Percentiles rank a stretch among this genome's conserved stretches.
These are phyloP conservation scores for Pangasianodon hypophthalmus DNA, from an alignment of 2,113 vertebrate genomes.

Conservation along the genomic window DNA sequence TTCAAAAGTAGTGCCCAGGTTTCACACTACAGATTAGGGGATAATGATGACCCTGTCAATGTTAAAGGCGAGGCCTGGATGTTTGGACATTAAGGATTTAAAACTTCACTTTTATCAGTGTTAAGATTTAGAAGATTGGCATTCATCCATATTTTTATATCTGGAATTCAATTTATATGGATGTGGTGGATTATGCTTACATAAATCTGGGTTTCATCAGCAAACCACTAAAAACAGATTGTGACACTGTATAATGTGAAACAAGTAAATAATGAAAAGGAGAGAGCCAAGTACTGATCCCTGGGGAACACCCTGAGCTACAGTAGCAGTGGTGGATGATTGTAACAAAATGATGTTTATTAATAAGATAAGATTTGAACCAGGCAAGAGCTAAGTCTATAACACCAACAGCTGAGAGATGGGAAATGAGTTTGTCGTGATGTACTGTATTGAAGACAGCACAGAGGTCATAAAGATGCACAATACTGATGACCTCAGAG, in stretches of 20 bases:
- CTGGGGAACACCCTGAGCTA: background rate
- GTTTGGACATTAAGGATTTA: background rate
- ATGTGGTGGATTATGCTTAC: background rate
- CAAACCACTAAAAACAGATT: background rate
- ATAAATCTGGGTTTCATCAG: background rate
- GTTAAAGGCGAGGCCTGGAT: background rate
- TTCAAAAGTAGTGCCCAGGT: background rate
- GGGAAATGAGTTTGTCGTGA: background rate
- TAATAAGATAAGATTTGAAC: background rate
- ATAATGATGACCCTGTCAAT: background rate
- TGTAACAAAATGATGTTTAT: background rate
- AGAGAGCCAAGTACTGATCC: background rate
- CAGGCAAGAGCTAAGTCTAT: background rate
- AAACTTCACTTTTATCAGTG: background rate
- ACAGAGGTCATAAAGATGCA: background rate
- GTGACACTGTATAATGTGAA: background rate
- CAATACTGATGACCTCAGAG: background rate
- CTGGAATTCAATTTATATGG: background rate
- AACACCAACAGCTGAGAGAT: background rate
- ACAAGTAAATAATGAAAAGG: constrained; percentile 7
- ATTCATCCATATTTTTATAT: background rate
- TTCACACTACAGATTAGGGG: background rate
- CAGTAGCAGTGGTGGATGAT: background rate
- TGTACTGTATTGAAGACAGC: background rate
- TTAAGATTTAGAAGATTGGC: background rate